Evolutionary conservation across 2,888 invertebrate genomes (phyloP).

Genomic region (Dromius quadrimaculatus): DNA sequence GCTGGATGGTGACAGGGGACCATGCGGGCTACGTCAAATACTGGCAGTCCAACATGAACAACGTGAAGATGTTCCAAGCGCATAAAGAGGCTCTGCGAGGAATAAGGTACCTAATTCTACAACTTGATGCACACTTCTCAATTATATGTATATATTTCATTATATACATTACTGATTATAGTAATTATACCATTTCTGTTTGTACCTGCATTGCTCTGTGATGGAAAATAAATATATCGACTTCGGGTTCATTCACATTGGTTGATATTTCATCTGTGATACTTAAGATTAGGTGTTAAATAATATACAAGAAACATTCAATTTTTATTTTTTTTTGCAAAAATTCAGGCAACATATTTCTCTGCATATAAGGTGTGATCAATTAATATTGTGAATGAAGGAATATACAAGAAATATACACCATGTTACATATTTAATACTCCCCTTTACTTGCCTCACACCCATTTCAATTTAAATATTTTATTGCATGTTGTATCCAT

Average conservation of each 20-base stretch:
- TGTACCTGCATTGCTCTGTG: slow-evolving; percentile 40
- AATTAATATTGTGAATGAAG: too few relatives aligned
- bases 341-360: slow-evolving; percentile 36
- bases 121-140: slow-evolving; percentile 60
- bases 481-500: too few relatives aligned
- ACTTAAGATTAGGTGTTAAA: slow-evolving; percentile 17
- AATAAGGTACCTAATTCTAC: slow-evolving; percentile 81
- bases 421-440: too few relatives aligned
- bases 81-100: slow-evolving; percentile 99
- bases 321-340: slow-evolving; percentile 19
- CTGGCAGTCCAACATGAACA: slow-evolving; percentile 99
- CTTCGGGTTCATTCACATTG: slow-evolving; percentile 29
- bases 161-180: slow-evolving; percentile 31
- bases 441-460: too few relatives aligned
- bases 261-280: slow-evolving; percentile 40
- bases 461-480: too few relatives aligned
- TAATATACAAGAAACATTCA: slow-evolving; percentile 10
- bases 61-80: slow-evolving; percentile 99
- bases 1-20: slow-evolving; percentile 99
- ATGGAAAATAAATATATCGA: slow-evolving; percentile 38
- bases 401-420: too few relatives aligned
- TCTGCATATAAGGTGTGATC: too few relatives aligned
- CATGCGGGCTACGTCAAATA: slow-evolving; percentile 99
- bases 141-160: slow-evolving; percentile 28
- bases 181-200: slow-evolving; percentile 38